Evolutionary conservation across 1,140 invertebrate species (phyloP), one percentile per base, ranked within the genome.

Genomic region (Drosophila subobscura): DNA sequence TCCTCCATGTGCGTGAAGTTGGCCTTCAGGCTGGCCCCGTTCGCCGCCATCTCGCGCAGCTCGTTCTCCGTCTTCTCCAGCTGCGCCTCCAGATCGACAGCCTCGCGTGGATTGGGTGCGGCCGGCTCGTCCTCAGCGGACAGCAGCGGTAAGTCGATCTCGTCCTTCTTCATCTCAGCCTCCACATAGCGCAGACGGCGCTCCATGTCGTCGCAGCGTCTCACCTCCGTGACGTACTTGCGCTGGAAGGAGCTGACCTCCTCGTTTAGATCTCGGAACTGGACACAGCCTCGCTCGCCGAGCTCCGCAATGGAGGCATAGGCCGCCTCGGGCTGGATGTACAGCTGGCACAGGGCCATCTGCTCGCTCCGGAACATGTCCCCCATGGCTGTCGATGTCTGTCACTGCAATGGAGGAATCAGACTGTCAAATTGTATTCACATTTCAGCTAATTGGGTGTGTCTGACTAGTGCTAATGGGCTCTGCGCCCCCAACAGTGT

Each of bases 71-170:
- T 95, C 92, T 98, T 98, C 91, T 98, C 97, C 88, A 98, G 94
- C 74, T 97, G 96, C 1, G 97, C 97, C 95, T 98, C 90, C 16
- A 92, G 90, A 58, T 91, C 78, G 70, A 99, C 98, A 96, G 99
- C 99, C 92, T 99, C 99, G 49, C 98, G 93, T 0, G 98, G 98
- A 83, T 98, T 97, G 0, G 99, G 99, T 10, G 99, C 98, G 91
- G 98, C 97, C 0, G 98, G 98, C 90, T 97, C 98, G 90, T 99
- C 94, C 70, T 98, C 97, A 72, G 98, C 96, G 2, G 93, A 93
- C 53, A 97, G 95, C 59, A 96, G 95, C 0, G 96, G 93, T 64
- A 99, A 95, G 12, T 91, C 92, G 0, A 96, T 94, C 0, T 94
- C 94, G 92, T 99, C 98, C 92, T 98, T 99, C 68, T 95, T 95